These are phyloP conservation scores for Catagonus wagneri DNA, from an alignment of 2,113 vertebrate species.

Conservation along the genomic window DNA sequence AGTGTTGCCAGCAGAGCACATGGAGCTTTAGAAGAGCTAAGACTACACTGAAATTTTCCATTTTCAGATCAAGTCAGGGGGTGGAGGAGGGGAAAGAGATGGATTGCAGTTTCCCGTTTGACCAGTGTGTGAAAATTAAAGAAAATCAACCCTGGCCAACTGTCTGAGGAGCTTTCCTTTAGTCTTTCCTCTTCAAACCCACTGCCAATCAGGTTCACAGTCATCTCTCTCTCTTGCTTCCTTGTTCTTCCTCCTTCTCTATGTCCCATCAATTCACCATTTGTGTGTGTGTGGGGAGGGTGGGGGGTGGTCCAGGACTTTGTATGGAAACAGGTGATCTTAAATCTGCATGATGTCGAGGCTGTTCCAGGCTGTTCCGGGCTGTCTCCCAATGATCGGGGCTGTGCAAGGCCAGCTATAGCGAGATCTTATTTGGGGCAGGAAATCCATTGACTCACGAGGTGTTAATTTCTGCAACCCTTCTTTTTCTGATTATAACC, in stretches of 20 bases:
- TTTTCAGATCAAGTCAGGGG: background rate
- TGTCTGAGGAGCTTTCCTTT: background rate
- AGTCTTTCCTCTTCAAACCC: background rate
- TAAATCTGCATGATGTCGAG: no score
- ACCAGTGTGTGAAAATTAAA: background rate
- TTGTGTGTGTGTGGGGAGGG: background rate
- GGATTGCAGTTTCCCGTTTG: background rate
- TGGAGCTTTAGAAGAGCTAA: background rate
- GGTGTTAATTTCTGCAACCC: slow-evolving; percentile 66
- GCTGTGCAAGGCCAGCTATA: background rate
- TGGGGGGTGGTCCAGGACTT: background rate
- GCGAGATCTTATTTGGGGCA: slow-evolving; percentile 22
- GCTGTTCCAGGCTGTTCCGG: background rate
- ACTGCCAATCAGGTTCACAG: background rate
- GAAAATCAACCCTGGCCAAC: background rate
- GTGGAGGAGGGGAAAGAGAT: background rate
- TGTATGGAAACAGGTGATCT: background rate
- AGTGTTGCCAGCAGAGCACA: background rate
- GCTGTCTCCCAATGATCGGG: background rate
- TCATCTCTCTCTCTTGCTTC: background rate
- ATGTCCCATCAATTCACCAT: background rate
- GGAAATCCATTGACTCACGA: slow-evolving; percentile 52
- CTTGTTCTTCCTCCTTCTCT: background rate
- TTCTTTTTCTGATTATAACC: slow-evolving; percentile 68
- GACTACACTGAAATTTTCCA: background rate